phyloP scores from a whole-genome alignment of 2,888 invertebrate genomes.

The Campoletis raptor region DNA sequence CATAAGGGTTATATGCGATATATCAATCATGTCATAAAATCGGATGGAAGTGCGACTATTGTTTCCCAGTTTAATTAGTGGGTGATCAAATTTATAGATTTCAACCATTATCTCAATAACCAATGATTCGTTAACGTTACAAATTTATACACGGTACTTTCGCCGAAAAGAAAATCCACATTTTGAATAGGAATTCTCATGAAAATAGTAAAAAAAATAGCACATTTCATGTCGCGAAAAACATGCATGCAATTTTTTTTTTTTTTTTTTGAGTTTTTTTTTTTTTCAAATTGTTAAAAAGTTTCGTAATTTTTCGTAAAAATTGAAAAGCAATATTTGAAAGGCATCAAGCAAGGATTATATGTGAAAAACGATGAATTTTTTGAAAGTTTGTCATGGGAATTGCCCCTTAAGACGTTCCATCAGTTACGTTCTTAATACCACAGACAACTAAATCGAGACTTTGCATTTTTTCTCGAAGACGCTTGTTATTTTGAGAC shows the following conservation, averaged over 20 bases:
- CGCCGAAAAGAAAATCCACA: background rate
- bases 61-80: constrained; percentile 28
- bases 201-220: background rate
- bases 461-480: background rate
- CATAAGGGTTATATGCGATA: constrained; percentile 55
- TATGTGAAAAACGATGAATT: too few species aligned
- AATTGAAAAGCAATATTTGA: too few species aligned
- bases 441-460: too few species aligned
- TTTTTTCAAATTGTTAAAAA: background rate
- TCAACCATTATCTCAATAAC: background rate
- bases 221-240: background rate
- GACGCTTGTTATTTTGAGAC: background rate
- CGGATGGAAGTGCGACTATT: constrained; percentile 20
- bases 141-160: background rate
- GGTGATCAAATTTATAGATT: background rate
- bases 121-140: background rate
- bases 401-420: background rate
- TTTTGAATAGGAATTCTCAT: background rate
- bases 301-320: background rate
- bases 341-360: too few species aligned
- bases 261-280: too few species aligned
- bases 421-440: background rate
- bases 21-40: constrained; percentile 60
- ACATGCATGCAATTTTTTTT: too few species aligned
- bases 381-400: background rate